Base-by-base conservation (phyloP, 1,140 invertebrate genomes). In the Drusus annulatus region DNA sequence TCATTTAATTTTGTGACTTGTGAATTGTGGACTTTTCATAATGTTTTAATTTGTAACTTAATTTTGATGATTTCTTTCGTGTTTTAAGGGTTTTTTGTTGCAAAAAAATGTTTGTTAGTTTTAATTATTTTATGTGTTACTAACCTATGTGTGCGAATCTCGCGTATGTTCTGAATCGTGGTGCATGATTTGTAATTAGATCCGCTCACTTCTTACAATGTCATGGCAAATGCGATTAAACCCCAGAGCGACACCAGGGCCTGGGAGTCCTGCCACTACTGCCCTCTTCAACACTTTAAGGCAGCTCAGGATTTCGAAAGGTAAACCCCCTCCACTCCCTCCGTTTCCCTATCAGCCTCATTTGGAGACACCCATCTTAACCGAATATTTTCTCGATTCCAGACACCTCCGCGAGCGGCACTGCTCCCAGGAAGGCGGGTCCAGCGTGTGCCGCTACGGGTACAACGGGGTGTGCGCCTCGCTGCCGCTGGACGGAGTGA, bases 391-490 rank as follows among this genome's bases (percentile, higher is more conserved):
- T 45, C 36, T 45, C 10, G 31, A 13, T 45, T 45, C 36, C 36
- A 95, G 95, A 75, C 97, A 98, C 89, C 89, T 98, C 78, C 90
- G 95, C 81, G 93, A 94, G 71, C 92, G 93, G 78, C 97, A 98
- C 85, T 97, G 96, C 86, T 93, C 94, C 6, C 93, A 93, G 84
- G 96, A 98, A 89, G 96, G 96, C 81, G 96, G 96, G 51, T 96
- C 96, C 6, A 96, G 93, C 87, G 93, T 97, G 10, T 98, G 96
- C 86, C 93, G 93, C 84, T 98, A 98, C 92, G 97, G 96, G 25
- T 93, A 94, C 85, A 97, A 98, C 89, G 93, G 92, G 17, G 95
- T 98, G 10, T 98, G 96, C 86, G 93, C 93, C 31, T 95, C 95
- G 68, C 88, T 98, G 78, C 96, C 96, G 3, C 89, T 97, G 85